Percentiles rank a stretch among this genome's conserved stretches.
phyloP scores from a whole-genome alignment of 2,113 vertebrate genomes.

The Xerus inauris region DNA sequence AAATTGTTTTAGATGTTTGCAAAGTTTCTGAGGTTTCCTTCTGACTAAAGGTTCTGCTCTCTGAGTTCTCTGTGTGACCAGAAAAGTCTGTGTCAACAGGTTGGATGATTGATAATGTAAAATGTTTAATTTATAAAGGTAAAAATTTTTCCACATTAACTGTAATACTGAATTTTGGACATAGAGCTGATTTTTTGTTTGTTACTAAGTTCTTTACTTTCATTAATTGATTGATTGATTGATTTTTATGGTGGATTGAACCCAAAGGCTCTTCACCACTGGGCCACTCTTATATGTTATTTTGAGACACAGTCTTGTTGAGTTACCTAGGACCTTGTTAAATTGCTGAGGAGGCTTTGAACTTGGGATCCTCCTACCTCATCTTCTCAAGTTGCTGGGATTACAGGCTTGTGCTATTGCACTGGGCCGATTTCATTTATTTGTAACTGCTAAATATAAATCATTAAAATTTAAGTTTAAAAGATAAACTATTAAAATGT shows the following conservation, averaged over 20 bases:
- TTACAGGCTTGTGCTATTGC: too few species aligned
- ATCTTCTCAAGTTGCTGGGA: too few species aligned
- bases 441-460: background rate
- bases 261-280: too few species aligned
- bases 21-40: background rate
- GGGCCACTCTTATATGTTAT: too few species aligned
- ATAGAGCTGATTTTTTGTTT: background rate
- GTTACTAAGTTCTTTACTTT: slow-evolving; percentile 35
- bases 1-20: background rate
- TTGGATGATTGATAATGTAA: background rate
- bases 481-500: background rate
- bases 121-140: background rate
- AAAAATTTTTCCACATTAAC: background rate
- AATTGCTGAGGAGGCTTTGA: too few species aligned
- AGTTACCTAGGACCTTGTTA: too few species aligned
- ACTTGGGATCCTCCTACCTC: too few species aligned
- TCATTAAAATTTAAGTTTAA: background rate
- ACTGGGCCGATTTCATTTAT: background rate
- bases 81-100: background rate
- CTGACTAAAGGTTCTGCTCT: background rate
- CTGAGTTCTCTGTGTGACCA: background rate
- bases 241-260: too few species aligned
- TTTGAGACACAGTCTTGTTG: too few species aligned
- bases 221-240: slow-evolving; percentile 12
- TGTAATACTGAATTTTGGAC: background rate